Evolutionary conservation across 2,113 vertebrate genomes (phyloP).

Genomic region (Periophthalmodon schlosseri): DNA sequence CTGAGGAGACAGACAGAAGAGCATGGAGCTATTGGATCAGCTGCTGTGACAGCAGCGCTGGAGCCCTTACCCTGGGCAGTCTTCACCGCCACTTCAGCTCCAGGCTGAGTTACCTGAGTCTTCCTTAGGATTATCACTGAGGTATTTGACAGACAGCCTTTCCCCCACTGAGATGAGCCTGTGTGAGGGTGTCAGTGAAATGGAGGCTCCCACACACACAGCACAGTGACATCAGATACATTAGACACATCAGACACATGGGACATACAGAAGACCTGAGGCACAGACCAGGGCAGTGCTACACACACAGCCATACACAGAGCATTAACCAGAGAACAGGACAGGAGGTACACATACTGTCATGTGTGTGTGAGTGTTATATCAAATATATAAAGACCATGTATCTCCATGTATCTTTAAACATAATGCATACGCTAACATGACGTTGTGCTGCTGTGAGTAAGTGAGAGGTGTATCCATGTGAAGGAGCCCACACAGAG

Average conservation of each 20-base stretch:
- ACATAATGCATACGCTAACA: slow-evolving; percentile 10
- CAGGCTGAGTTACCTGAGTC: slow-evolving; percentile 81
- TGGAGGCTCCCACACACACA: background rate
- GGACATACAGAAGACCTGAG: slow-evolving; percentile 28
- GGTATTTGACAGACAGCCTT: slow-evolving; percentile 73
- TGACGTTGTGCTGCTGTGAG: background rate
- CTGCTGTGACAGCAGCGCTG: slow-evolving; percentile 72
- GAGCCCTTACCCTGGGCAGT: slow-evolving; percentile 60
- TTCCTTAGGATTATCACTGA: slow-evolving; percentile 67
- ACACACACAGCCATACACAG: slow-evolving; percentile 49
- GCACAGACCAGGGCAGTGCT: background rate
- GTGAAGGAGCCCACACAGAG: background rate
- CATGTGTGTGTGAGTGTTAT: background rate
- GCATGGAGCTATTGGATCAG: slow-evolving; percentile 75
- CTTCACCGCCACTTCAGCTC: slow-evolving; percentile 65
- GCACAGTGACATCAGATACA: slow-evolving; percentile 35
- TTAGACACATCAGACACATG: slow-evolving; percentile 47
- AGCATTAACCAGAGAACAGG: slow-evolving; percentile 57
- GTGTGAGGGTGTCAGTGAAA: slow-evolving; percentile 18
- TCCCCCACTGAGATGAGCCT: slow-evolving; percentile 59
- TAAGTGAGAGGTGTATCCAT: background rate
- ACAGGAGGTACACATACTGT: background rate
- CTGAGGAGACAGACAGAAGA: slow-evolving; percentile 75
- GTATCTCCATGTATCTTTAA: background rate
- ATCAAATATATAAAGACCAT: background rate